Percentiles rank a stretch among this genome's conserved stretches.
These are phyloP conservation scores for Sebastolobus altivelis DNA, from an alignment of 2,797 vertebrate species.

Conservation along the genomic window DNA sequence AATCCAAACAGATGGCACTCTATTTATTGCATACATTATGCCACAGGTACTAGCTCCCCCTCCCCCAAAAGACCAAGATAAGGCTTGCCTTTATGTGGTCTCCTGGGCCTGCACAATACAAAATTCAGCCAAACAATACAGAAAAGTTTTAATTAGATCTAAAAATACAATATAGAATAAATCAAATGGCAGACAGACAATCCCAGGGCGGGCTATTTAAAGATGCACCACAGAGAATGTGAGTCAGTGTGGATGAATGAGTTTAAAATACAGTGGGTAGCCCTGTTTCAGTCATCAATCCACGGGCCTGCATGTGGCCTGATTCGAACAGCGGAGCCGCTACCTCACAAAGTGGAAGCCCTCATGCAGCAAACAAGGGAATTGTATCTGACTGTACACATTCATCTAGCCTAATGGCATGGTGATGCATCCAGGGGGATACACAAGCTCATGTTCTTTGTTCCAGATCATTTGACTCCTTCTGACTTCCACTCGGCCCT, in stretches of 20 bases:
- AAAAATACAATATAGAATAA: conserved; percentile 75
- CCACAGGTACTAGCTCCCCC: conserved; percentile 71
- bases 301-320: conserved; percentile 69
- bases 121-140: conserved; percentile 68
- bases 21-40: conserved; percentile 81
- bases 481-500: conserved; percentile 66
- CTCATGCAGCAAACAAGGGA: conserved; percentile 77
- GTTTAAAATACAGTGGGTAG: conserved; percentile 68
- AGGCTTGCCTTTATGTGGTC: conserved; percentile 66
- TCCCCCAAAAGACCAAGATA: conserved; percentile 61
- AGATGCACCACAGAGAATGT: conserved; percentile 60
- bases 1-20: conserved; percentile 81
- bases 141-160: conserved; percentile 79
- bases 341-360: conserved; percentile 67
- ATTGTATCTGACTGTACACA: conserved; percentile 75
- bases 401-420: conserved; percentile 78
- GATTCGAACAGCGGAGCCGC: conserved; percentile 55
- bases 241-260: conserved; percentile 74
- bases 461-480: conserved; percentile 81
- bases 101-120: conserved; percentile 51
- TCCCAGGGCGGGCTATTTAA: conserved; percentile 74
- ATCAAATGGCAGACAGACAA: conserved; percentile 70
- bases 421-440: conserved; percentile 74
- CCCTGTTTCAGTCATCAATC: conserved; percentile 72
- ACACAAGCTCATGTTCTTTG: conserved; percentile 76